A percentile compares a stretch with the other conserved stretches of the same genome.
Evolutionary conservation across 23 tunicate genomes (phyloP).

Genomic region (Styela plicata): DNA sequence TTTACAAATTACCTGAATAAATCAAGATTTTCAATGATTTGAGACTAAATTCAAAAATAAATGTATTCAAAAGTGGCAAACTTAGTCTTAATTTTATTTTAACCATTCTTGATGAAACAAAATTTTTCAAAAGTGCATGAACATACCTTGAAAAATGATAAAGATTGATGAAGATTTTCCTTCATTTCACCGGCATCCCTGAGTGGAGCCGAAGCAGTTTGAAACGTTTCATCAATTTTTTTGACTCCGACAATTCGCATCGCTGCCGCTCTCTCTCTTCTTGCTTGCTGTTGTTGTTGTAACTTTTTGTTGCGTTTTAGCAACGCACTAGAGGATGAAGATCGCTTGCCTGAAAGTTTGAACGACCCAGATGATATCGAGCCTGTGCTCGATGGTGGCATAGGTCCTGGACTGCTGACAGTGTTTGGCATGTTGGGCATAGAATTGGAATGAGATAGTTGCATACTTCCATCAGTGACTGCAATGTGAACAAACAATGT

Average conservation of each 20-base stretch:
- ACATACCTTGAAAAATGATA: slow-evolving; percentile 27
- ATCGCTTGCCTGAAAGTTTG: slow-evolving; percentile 7
- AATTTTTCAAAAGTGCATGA: too few species aligned
- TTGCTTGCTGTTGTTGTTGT: slow-evolving; percentile 35
- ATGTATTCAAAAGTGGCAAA: too few species aligned
- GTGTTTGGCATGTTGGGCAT: slow-evolving; percentile 11
- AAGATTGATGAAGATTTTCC: slow-evolving; percentile 15
- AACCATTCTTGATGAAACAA: too few species aligned
- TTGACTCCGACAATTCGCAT: slow-evolving; percentile 31
- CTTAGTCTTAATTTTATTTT: too few species aligned
- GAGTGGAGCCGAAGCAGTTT: slow-evolving; percentile 1
- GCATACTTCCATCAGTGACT: slow-evolving; percentile 31
- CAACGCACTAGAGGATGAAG: slow-evolving; percentile 12
- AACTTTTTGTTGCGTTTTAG: slow-evolving; percentile 31
- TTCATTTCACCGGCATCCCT: slow-evolving; percentile 26
- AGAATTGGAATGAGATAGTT: slow-evolving; percentile 19
- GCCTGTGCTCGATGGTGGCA: not conserved
- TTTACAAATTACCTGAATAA: too few species aligned
- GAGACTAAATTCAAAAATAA: too few species aligned
- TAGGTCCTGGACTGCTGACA: slow-evolving; percentile 15
- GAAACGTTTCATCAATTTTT: slow-evolving; percentile 21
- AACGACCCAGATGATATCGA: not conserved
- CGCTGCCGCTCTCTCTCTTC: slow-evolving; percentile 28
- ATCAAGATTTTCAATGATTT: too few species aligned
- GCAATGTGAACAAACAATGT: slow-evolving; percentile 92